A percentile compares a stretch with the other conserved stretches of the same genome.
Conservation (phyloP, 2,797 vertebrate species). For the Brachymystax lenok region DNA sequence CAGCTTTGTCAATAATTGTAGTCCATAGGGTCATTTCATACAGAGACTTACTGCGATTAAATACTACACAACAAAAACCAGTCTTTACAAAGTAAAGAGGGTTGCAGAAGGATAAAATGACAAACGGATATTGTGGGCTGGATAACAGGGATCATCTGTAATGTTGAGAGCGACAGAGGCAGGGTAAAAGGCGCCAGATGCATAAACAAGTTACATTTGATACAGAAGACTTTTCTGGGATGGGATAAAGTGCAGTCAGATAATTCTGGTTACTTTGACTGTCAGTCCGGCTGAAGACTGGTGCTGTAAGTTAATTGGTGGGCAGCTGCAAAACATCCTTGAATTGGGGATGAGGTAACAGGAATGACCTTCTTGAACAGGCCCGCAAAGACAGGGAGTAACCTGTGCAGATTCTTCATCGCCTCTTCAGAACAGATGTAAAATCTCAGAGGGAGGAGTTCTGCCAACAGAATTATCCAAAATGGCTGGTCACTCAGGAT, state of each 20-base stretch:
- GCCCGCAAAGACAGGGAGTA: conserved; percentile 68
- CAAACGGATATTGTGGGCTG: neutral
- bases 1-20: neutral
- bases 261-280: neutral
- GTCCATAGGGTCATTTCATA: neutral
- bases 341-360: conserved; percentile 58
- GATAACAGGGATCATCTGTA: neutral
- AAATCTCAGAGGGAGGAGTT: neutral
- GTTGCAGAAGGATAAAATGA: neutral
- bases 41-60: neutral
- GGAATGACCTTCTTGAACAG: neutral
- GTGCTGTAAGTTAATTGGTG: neutral
- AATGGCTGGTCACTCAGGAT: conserved; percentile 51
- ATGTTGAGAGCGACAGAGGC: neutral
- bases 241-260: conserved; percentile 5
- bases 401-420: conserved; percentile 3
- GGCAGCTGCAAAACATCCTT: neutral
- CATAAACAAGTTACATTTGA: neutral
- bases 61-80: neutral
- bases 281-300: neutral
- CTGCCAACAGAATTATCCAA: conserved; percentile 3
- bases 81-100: neutral
- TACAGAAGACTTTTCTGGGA: neutral
- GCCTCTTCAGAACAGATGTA: neutral
- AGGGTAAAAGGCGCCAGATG: neutral